These are phyloP conservation scores for Calosoma granatense DNA, from an alignment of 1,140 invertebrate species.

Conservation along the genomic window DNA sequence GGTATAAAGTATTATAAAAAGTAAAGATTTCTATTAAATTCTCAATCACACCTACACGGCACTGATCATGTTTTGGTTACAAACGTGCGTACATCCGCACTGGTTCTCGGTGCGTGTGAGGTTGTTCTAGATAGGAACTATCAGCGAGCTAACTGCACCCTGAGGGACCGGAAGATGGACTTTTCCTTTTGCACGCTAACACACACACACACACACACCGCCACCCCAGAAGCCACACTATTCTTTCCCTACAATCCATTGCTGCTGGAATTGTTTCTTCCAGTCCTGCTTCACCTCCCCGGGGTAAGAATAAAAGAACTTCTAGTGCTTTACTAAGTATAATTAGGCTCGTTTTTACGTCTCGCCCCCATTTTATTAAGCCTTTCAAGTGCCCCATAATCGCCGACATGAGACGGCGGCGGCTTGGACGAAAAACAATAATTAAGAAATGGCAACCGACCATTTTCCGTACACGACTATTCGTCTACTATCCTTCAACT, in stretches of 20 bases:
- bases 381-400: neutral
- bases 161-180: neutral
- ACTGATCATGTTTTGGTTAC: neutral
- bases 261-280: neutral
- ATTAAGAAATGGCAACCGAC: too few species aligned
- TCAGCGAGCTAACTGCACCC: conserved; percentile 1
- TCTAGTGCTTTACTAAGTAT: neutral
- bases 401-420: too few species aligned
- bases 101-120: neutral
- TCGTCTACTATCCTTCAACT: too few species aligned
- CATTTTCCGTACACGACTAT: too few species aligned
- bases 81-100: neutral
- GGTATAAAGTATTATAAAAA: neutral
- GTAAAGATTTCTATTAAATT: neutral
- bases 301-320: conserved; percentile 6
- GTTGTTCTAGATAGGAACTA: neutral
- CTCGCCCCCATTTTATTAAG: neutral
- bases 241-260: neutral
- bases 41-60: neutral
- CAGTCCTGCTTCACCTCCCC: neutral
- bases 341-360: conserved; percentile 6
- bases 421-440: too few species aligned
- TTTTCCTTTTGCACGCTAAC: neutral
- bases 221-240: too few species aligned
- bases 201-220: neutral